Conservation (phyloP, 1,140 invertebrate species). For the Pseudomyrmex gracilis region DNA sequence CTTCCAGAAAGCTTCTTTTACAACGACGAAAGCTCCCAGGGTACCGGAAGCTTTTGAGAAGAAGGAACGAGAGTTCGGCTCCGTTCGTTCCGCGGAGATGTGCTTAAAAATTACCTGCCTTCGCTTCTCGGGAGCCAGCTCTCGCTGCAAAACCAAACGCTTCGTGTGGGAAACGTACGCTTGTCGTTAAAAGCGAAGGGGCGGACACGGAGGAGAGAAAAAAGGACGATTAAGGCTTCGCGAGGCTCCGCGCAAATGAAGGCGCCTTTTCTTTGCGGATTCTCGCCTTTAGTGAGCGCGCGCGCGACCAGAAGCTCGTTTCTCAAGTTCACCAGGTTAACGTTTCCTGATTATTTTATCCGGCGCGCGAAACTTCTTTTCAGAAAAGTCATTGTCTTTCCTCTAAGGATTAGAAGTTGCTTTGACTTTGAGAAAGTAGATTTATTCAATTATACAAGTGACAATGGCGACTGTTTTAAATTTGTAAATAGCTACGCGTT, state of each 20-base stretch:
- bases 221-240: constrained; percentile 62
- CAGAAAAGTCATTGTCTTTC: not conserved
- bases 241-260: constrained; percentile 48
- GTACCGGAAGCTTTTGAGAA: constrained; percentile 58
- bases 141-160: constrained; percentile 69
- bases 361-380: not conserved
- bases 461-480: not conserved
- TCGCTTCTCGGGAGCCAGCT: constrained; percentile 71
- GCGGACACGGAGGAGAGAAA: constrained; percentile 40
- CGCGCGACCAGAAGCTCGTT: not conserved
- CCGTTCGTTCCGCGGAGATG: constrained; percentile 58
- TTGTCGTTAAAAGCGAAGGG: constrained; percentile 61
- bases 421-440: too few relatives aligned
- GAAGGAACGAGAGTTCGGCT: constrained; percentile 57
- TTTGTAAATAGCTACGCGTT: not conserved
- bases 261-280: constrained; percentile 23
- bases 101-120: constrained; percentile 74
- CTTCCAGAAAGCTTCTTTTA: constrained; percentile 60
- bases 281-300: constrained; percentile 1
- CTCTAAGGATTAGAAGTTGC: not conserved
- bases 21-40: constrained; percentile 61
- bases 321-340: constrained; percentile 25
- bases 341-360: not conserved
- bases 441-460: not conserved
- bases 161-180: constrained; percentile 69